Evolutionary conservation across 64 coral and sea anemone species (phyloP).

Genomic region (Platygyra sinensis): DNA sequence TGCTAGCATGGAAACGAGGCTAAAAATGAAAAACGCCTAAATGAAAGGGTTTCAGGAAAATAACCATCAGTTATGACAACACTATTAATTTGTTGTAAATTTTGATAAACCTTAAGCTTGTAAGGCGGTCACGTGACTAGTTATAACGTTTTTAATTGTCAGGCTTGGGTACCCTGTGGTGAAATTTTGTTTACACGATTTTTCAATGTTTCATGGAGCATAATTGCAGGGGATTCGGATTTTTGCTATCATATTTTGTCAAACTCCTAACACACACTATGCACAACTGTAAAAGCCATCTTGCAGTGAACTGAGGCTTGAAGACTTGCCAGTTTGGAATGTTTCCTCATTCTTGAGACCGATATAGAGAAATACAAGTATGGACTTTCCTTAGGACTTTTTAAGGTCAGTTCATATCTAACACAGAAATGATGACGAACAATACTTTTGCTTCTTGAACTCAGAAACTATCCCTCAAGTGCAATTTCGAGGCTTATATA

Average conservation of each 20-base stretch:
- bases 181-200: not conserved
- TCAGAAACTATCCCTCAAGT: too few species aligned
- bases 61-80: constrained; percentile 49
- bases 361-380: too few species aligned
- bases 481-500: too few species aligned
- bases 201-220: not conserved
- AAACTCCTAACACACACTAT: not conserved
- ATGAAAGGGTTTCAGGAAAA: constrained; percentile 22
- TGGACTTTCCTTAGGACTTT: too few species aligned
- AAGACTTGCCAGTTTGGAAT: too few species aligned
- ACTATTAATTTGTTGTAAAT: constrained; percentile 31
- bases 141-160: not conserved
- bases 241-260: not conserved
- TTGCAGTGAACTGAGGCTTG: too few species aligned
- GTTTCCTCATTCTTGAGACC: too few species aligned
- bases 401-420: too few species aligned
- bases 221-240: too few species aligned
- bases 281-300: too few species aligned
- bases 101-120: not conserved
- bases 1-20: constrained; percentile 65
- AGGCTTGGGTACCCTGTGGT: constrained; percentile 35
- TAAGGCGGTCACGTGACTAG: not conserved
- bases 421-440: too few species aligned
- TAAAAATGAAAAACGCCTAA: constrained; percentile 48
- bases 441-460: too few species aligned